Conservation (phyloP, 2,888 invertebrate species). For the Drosophila pseudotakahashii region DNA sequence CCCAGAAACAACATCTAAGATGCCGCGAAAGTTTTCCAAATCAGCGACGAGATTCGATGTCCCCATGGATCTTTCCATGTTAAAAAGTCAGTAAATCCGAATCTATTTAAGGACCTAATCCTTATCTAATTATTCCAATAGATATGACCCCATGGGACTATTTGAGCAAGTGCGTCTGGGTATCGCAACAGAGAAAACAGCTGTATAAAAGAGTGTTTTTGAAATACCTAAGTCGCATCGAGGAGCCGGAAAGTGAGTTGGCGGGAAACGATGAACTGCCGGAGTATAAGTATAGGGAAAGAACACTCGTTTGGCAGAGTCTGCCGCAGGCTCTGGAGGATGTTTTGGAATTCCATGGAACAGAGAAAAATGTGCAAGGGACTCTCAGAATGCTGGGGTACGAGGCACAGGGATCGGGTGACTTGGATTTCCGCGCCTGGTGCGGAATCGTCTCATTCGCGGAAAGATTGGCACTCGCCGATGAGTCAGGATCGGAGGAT, state of each 20-base stretch:
- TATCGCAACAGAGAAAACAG: slow-evolving; percentile 86
- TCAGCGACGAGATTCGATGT: slow-evolving; percentile 90
- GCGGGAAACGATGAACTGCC: slow-evolving; percentile 55
- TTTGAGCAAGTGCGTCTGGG: slow-evolving; percentile 87
- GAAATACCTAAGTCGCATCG: slow-evolving; percentile 79
- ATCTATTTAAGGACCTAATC: neutral
- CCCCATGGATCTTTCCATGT: slow-evolving; percentile 87
- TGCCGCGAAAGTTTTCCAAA: slow-evolving; percentile 91
- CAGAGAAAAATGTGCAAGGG: slow-evolving; percentile 76
- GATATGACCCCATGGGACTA: slow-evolving; percentile 90
- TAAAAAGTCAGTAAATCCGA: slow-evolving; percentile 72
- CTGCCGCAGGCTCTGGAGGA: slow-evolving; percentile 84
- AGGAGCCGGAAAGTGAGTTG: slow-evolving; percentile 67
- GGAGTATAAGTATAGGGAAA: slow-evolving; percentile 77
- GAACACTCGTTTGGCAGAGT: slow-evolving; percentile 74
- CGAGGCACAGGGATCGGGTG: slow-evolving; percentile 83
- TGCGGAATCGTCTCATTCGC: slow-evolving; percentile 91
- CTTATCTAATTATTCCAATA: slow-evolving; percentile 74
- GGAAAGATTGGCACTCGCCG: slow-evolving; percentile 86
- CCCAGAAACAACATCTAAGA: slow-evolving; percentile 82
- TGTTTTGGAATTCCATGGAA: slow-evolving; percentile 83
- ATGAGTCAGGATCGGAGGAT: slow-evolving; percentile 85
- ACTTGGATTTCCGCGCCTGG: slow-evolving; percentile 90
- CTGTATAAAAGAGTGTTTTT: slow-evolving; percentile 86
- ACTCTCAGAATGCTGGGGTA: slow-evolving; percentile 74